phyloP scores from a whole-genome alignment of 2,888 invertebrate species.

The Antheraea assamensis region DNA sequence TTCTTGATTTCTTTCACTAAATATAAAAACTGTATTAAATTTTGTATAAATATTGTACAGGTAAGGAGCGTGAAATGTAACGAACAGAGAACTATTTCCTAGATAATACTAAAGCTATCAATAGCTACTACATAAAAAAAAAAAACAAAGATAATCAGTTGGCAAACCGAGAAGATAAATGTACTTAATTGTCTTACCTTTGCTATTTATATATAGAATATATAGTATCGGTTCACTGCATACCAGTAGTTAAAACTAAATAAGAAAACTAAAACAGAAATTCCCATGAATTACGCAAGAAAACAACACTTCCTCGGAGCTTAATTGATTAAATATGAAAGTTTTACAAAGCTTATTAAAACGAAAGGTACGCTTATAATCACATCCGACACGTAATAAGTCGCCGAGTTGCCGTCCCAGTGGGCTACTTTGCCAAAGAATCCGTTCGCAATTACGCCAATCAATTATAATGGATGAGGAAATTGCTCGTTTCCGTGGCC shows the following conservation, averaged over 20 bases:
- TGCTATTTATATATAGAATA: no score
- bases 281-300: background rate
- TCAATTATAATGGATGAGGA: conserved; percentile 79
- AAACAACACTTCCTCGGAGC: background rate
- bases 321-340: conserved; percentile 6
- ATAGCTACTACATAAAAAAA: no score
- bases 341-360: conserved; percentile 25
- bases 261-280: background rate
- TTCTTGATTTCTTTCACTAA: no score
- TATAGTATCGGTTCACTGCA: no score
- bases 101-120: no score
- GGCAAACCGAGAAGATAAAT: no score
- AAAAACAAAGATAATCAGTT: no score
- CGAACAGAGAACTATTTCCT: no score
- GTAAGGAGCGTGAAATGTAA: no score
- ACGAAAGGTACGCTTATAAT: conserved; percentile 35
- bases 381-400: conserved; percentile 25
- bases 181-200: no score
- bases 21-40: no score
- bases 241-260: background rate
- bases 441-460: conserved; percentile 76
- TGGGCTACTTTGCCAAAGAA: conserved; percentile 65
- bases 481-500: conserved; percentile 76
- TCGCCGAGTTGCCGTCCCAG: conserved; percentile 23
- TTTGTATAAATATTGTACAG: no score